Evolutionary conservation across 92 coral and sea anemone species (phyloP).

Genomic region (Anthopleura xanthogrammica): DNA sequence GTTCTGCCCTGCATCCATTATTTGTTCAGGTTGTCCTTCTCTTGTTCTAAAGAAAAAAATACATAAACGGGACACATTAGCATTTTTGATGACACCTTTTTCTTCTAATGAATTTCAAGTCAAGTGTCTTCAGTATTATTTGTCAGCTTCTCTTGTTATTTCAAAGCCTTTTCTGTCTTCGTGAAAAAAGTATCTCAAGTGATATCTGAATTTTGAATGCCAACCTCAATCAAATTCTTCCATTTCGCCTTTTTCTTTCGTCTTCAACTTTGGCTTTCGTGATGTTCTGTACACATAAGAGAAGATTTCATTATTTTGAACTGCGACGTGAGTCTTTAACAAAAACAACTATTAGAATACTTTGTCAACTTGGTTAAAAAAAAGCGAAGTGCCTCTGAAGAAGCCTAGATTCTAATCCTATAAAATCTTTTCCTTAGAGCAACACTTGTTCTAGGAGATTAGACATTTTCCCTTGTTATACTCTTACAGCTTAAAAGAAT

Average conservation of each 20-base stretch:
- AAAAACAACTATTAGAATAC: not conserved
- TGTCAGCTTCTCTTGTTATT: not conserved
- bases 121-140: not conserved
- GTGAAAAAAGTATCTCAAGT: not conserved
- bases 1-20: slow-evolving; percentile 14
- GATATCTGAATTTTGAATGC: not conserved
- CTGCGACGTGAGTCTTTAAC: not conserved
- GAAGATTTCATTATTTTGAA: not conserved
- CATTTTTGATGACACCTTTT: slow-evolving; percentile 26
- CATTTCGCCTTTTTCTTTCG: not conserved
- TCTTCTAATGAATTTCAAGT: slow-evolving; percentile 24
- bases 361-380: slow-evolving; percentile 8
- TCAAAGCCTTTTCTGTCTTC: not conserved
- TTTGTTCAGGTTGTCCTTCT: slow-evolving; percentile 29
- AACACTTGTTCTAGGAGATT: slow-evolving; percentile 4
- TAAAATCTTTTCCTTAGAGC: slow-evolving; percentile 6
- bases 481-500: slow-evolving; percentile 8
- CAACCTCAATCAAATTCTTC: not conserved
- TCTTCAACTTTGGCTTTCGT: not conserved
- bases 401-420: not conserved
- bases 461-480: not conserved
- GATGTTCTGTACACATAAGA: not conserved
- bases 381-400: not conserved
- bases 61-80: slow-evolving; percentile 18
- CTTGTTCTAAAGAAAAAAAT: slow-evolving; percentile 21